Conservation (phyloP, 2,113 vertebrate species). For the Ptychochromis oligacanthus region DNA sequence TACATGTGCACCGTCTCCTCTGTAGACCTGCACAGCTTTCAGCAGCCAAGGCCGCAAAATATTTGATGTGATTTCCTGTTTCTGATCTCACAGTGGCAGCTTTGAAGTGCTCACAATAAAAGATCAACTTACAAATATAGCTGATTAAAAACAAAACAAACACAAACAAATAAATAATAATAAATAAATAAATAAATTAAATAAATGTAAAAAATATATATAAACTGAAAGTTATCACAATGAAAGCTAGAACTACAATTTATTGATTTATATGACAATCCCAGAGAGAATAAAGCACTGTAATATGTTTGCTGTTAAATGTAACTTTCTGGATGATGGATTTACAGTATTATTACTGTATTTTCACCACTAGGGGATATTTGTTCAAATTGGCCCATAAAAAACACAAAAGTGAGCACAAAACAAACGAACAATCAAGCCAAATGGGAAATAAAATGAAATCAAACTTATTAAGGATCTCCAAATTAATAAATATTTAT, state of each 20-base stretch:
- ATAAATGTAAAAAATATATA: no score
- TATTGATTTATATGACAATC: neutral
- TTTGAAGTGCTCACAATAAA: no score
- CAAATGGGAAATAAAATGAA: no score
- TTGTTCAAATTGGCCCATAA: no score
- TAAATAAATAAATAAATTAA: no score
- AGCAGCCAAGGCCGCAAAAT: neutral
- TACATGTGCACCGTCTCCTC: neutral
- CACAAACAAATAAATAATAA: no score
- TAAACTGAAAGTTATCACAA: neutral
- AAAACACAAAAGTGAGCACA: no score
- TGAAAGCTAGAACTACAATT: neutral
- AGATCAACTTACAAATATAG: neutral
- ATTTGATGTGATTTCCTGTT: neutral
- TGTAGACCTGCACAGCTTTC: neutral
- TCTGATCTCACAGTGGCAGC: no score
- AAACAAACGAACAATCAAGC: no score
- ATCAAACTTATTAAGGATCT: no score
- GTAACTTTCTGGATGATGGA: neutral
- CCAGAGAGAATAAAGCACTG: no score
- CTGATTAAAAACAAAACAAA: neutral
- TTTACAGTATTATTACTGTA: neutral
- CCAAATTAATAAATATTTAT: no score
- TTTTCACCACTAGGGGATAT: neutral
- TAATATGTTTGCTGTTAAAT: neutral